phyloP scores from a whole-genome alignment of 2,113 vertebrate species.

The Rhipidura dahli region DNA sequence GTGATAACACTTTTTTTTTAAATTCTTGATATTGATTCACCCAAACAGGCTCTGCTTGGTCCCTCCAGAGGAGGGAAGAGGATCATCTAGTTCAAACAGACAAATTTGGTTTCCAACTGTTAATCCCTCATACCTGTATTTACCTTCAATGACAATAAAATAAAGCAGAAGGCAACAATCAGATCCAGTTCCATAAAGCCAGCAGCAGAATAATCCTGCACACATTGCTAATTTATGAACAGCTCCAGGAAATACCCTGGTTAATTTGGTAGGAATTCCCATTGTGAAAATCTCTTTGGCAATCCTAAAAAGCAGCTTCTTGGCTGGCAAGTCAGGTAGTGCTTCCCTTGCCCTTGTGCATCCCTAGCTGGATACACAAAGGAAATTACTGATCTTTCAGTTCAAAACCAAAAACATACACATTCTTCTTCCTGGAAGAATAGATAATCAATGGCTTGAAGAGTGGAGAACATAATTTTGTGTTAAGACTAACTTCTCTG shows the following conservation, averaged over 20 bases:
- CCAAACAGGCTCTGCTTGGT: background rate
- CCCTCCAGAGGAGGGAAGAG: background rate
- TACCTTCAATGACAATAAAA: constrained; percentile 13
- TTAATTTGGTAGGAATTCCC: background rate
- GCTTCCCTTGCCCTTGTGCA: background rate
- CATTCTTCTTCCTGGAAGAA: constrained; percentile 5
- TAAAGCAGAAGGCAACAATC: background rate
- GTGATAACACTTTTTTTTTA: background rate
- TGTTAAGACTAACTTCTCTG: background rate
- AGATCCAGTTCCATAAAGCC: background rate
- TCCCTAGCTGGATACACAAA: background rate
- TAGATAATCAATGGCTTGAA: background rate
- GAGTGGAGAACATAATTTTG: background rate
- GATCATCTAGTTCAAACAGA: background rate
- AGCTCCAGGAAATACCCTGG: background rate
- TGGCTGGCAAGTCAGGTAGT: background rate
- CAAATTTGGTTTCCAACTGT: background rate
- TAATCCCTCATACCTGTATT: background rate
- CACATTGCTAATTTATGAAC: background rate
- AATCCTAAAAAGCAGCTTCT: background rate
- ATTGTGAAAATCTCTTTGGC: background rate
- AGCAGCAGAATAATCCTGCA: background rate
- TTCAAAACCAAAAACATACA: background rate
- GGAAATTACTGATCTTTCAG: constrained; percentile 1
- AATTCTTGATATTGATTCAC: background rate